Evolutionary conservation across 1,140 invertebrate genomes (phyloP).

Genomic region (Sinonovacula constricta): DNA sequence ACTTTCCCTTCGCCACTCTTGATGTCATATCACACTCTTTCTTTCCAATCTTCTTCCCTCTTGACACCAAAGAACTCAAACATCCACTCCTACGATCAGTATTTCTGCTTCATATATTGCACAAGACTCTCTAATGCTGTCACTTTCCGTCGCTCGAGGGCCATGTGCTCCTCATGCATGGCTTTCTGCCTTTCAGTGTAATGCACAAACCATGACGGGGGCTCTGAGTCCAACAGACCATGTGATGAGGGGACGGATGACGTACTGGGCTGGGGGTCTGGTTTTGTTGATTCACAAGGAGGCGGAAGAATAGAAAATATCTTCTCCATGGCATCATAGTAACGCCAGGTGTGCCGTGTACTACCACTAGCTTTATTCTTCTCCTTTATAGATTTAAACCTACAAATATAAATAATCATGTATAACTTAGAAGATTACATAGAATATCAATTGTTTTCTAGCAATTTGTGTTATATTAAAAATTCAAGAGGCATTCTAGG

Average conservation of each 20-base stretch:
- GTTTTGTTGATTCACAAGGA: not conserved
- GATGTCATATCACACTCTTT: too few relatives aligned
- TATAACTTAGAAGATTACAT: not conserved
- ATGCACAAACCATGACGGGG: conserved; percentile 16
- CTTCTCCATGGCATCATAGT: conserved; percentile 15
- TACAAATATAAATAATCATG: too few relatives aligned
- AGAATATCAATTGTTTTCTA: too few relatives aligned
- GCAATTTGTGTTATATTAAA: too few relatives aligned
- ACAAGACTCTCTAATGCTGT: too few relatives aligned
- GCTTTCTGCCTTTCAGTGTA: not conserved
- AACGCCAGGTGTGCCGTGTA: conserved; percentile 4
- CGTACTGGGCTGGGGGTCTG: not conserved
- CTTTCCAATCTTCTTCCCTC: too few relatives aligned
- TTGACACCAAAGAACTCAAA: too few relatives aligned
- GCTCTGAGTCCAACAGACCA: not conserved
- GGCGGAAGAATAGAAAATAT: conserved; percentile 12
- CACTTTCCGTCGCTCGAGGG: too few relatives aligned
- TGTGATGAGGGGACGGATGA: not conserved
- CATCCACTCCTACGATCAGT: too few relatives aligned
- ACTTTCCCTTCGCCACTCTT: too few relatives aligned
- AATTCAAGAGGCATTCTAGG: too few relatives aligned
- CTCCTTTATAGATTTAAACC: conserved; percentile 11
- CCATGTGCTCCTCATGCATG: conserved; percentile 13
- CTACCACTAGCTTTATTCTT: conserved; percentile 1
- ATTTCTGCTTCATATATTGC: too few relatives aligned